A percentile compares a stretch with the other conserved stretches of the same genome.
Evolutionary conservation across 2,797 vertebrate genomes (phyloP).

Genomic region (Alca torda): DNA sequence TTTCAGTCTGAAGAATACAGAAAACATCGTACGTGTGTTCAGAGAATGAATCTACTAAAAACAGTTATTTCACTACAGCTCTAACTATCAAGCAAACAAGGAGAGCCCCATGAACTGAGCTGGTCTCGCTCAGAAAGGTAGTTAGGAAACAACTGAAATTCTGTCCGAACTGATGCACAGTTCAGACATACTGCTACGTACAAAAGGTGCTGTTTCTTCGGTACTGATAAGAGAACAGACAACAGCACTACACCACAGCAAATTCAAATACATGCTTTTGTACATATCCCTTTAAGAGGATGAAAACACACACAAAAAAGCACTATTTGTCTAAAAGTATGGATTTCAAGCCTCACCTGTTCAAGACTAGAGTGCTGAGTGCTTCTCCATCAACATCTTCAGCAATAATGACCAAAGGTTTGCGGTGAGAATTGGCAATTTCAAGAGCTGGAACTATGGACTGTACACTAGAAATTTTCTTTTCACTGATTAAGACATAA

Average conservation of each 20-base stretch:
- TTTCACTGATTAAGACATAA: conserved; percentile 94
- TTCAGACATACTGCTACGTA: accelerated
- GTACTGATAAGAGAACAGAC: not conserved
- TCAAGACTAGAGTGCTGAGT: conserved; percentile 96
- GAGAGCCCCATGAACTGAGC: not conserved
- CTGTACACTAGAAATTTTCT: conserved; percentile 97
- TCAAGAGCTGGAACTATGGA: conserved; percentile 97
- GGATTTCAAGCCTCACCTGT: conserved; percentile 80
- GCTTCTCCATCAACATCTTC: conserved; percentile 98
- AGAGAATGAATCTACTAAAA: not conserved
- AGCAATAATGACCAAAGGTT: conserved; percentile 93
- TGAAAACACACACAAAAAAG: accelerated
- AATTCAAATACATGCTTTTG: accelerated
- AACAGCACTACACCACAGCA: accelerated
- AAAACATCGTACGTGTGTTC: not conserved
- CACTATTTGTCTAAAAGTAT: not conserved
- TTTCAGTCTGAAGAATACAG: conserved; percentile 83
- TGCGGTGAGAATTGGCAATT: conserved; percentile 93
- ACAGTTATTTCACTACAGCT: not conserved
- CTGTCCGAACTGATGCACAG: accelerated
- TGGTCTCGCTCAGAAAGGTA: not conserved
- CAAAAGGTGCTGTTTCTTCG: not conserved
- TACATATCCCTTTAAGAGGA: not conserved
- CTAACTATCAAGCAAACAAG: not conserved
- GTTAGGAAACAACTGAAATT: not conserved